Percentiles rank a stretch among this genome's conserved stretches.
These are phyloP conservation scores for Pollimyrus isidori DNA, from an alignment of 2,113 vertebrate species.

Conservation along the genomic window DNA sequence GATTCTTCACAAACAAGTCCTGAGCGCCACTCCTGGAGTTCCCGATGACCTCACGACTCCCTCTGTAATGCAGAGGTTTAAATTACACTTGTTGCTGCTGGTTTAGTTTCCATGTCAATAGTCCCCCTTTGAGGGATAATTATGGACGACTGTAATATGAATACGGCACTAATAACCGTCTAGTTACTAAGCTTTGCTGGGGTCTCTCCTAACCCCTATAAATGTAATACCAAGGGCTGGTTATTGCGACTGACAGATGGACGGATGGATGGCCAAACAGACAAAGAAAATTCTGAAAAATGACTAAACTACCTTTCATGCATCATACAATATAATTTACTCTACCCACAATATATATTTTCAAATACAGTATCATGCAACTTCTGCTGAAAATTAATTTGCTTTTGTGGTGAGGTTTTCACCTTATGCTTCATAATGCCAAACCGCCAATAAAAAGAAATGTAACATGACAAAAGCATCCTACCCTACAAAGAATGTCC, in stretches of 20 bases:
- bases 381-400: background rate
- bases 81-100: constrained; percentile 21
- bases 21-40: background rate
- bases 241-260: background rate
- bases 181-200: constrained; percentile 36
- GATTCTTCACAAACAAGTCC: background rate
- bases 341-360: background rate
- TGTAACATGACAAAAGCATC: background rate
- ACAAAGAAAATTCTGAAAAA: background rate
- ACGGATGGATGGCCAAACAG: background rate
- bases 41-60: background rate
- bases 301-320: background rate
- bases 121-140: constrained; percentile 40
- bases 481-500: background rate
- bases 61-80: constrained; percentile 28
- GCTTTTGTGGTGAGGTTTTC: background rate
- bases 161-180: constrained; percentile 42
- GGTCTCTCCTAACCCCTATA: constrained; percentile 21
- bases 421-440: background rate
- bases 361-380: background rate
- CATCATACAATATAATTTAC: background rate
- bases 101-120: constrained; percentile 41
- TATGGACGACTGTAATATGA: constrained; percentile 51
- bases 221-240: constrained; percentile 13
- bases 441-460: background rate